Evolutionary conservation across 2,113 vertebrate genomes (phyloP).

Genomic region (Anser cygnoides): DNA sequence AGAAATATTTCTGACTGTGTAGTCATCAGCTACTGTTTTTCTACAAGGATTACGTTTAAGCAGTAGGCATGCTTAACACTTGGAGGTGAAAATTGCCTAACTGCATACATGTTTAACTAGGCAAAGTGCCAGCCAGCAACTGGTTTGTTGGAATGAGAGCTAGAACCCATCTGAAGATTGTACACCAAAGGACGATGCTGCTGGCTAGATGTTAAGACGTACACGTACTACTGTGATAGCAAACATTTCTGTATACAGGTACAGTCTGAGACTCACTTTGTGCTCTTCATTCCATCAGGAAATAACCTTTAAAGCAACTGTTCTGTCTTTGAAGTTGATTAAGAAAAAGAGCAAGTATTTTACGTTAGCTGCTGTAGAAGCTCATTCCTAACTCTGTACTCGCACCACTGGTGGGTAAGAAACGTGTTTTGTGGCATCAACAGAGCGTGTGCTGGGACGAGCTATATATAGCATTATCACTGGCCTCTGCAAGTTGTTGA

Average conservation of each 20-base stretch:
- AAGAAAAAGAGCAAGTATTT: background rate
- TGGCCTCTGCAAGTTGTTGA: background rate
- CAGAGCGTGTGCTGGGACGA: background rate
- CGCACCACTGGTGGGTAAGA: background rate
- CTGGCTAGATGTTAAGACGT: background rate
- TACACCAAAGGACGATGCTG: background rate
- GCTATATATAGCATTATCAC: conserved; percentile 37
- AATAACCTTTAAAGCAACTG: background rate
- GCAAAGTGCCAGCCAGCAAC: background rate
- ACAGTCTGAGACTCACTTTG: too few species aligned
- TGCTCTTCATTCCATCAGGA: background rate
- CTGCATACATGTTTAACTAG: background rate
- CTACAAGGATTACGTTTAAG: background rate
- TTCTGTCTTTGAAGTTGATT: background rate
- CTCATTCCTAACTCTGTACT: background rate
- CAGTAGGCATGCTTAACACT: background rate
- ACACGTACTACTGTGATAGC: background rate
- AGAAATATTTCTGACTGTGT: background rate
- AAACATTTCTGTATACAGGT: background rate
- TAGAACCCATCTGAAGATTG: background rate
- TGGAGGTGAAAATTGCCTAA: conserved; percentile 14
- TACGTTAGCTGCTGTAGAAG: background rate
- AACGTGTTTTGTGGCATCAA: background rate
- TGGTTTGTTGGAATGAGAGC: background rate
- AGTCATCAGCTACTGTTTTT: background rate